These are phyloP conservation scores for Charadrius vociferus DNA, from an alignment of 2,113 vertebrate species.

Conservation along the genomic window DNA sequence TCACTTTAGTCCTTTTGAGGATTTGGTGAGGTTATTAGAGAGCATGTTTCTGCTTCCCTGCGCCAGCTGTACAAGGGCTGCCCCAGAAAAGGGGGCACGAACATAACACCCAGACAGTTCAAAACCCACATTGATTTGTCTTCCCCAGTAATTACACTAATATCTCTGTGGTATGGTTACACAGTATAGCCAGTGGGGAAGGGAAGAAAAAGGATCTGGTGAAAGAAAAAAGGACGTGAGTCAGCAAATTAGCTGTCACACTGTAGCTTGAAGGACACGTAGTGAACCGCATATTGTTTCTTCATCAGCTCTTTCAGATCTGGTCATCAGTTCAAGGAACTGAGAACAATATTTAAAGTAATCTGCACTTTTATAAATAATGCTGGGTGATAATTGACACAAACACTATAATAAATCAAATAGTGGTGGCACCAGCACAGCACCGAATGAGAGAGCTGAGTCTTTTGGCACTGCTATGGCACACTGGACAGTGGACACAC, in stretches of 20 bases:
- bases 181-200: background rate
- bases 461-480: background rate
- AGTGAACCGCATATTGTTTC: background rate
- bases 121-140: constrained; percentile 32
- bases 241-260: background rate
- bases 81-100: constrained; percentile 8
- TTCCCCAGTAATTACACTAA: background rate
- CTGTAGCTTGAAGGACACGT: background rate
- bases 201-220: background rate
- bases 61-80: background rate
- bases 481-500: background rate
- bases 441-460: background rate
- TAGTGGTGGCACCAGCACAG: background rate
- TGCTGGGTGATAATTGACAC: background rate
- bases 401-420: background rate
- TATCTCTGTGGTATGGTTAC: background rate
- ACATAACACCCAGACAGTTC: background rate
- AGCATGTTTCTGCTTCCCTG: background rate
- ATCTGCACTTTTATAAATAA: background rate
- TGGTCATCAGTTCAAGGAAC: background rate
- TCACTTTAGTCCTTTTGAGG: background rate
- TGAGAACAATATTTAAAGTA: background rate
- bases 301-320: background rate
- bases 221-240: background rate
- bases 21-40: background rate